A percentile compares a stretch with the other conserved stretches of the same genome.
Evolutionary conservation across 2,113 vertebrate species (phyloP).

Genomic region (Dunckerocampus dactyliophorus): DNA sequence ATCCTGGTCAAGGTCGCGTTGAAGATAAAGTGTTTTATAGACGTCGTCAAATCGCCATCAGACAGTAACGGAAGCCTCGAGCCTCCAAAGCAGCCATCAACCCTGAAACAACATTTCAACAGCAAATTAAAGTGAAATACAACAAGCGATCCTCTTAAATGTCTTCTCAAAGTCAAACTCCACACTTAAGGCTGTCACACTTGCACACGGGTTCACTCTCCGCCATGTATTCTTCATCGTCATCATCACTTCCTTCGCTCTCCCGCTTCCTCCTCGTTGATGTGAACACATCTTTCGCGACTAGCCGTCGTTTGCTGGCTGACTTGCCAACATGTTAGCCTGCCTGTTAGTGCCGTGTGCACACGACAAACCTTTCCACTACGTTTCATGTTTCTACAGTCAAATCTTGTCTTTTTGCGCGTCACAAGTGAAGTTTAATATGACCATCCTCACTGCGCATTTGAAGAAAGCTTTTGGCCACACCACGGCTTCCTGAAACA

Average conservation of each 20-base stretch:
- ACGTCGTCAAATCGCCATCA: constrained; percentile 26
- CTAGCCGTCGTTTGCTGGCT: not conserved
- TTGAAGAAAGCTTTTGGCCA: too few species aligned
- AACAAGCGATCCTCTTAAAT: too few species aligned
- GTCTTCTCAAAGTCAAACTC: not conserved
- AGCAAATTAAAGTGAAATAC: not conserved
- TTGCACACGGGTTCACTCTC: not conserved
- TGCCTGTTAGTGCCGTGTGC: not conserved
- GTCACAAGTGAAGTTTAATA: too few species aligned
- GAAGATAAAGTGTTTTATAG: constrained; percentile 36
- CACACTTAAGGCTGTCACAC: not conserved
- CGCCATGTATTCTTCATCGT: too few species aligned
- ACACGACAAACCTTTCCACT: too few species aligned
- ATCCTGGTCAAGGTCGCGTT: constrained; percentile 45
- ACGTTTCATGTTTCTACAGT: too few species aligned
- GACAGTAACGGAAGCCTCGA: constrained; percentile 3
- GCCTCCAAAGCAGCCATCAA: not conserved
- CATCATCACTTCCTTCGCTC: too few species aligned
- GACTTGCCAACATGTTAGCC: not conserved
- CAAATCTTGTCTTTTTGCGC: too few species aligned
- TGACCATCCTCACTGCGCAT: too few species aligned
- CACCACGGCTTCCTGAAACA: too few species aligned
- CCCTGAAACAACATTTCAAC: not conserved
- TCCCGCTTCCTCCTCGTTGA: too few species aligned
- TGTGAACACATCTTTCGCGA: too few species aligned